phyloP scores from a whole-genome alignment of 2,888 invertebrate species.

The Polydrusus pterygomalis region DNA sequence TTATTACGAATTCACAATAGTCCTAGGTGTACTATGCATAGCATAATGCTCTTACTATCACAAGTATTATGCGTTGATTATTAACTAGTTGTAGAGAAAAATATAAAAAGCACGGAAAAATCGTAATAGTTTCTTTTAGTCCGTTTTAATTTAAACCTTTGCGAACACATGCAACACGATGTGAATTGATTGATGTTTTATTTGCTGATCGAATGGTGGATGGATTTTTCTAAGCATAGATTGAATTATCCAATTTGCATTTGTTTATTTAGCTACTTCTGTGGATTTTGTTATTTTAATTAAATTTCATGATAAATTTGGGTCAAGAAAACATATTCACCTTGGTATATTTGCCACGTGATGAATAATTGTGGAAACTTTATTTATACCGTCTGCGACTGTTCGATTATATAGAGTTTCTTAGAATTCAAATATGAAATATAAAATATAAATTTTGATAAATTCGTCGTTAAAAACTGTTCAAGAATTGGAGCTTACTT shows the following conservation, averaged over 20 bases:
- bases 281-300: conserved; percentile 38
- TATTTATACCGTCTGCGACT: too few relatives aligned
- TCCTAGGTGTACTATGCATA: too few relatives aligned
- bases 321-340: conserved; percentile 40
- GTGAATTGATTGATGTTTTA: conserved; percentile 35
- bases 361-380: conserved; percentile 15
- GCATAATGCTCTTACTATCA: too few relatives aligned
- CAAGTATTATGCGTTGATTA: too few relatives aligned
- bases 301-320: too few relatives aligned
- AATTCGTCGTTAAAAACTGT: too few relatives aligned
- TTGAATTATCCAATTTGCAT: conserved; percentile 33
- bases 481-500: too few relatives aligned
- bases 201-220: conserved; percentile 6
- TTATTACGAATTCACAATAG: too few relatives aligned
- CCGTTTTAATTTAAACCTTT: neutral
- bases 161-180: neutral
- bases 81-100: too few relatives aligned
- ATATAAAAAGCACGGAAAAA: too few relatives aligned
- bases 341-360: conserved; percentile 31
- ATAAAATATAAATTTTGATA: too few relatives aligned
- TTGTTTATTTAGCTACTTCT: conserved; percentile 33
- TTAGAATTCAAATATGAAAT: neutral
- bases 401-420: neutral
- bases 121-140: too few relatives aligned
- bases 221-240: conserved; percentile 22